phyloP scores from a whole-genome alignment of 2,113 vertebrate genomes.

The Microtus richardsoni region DNA sequence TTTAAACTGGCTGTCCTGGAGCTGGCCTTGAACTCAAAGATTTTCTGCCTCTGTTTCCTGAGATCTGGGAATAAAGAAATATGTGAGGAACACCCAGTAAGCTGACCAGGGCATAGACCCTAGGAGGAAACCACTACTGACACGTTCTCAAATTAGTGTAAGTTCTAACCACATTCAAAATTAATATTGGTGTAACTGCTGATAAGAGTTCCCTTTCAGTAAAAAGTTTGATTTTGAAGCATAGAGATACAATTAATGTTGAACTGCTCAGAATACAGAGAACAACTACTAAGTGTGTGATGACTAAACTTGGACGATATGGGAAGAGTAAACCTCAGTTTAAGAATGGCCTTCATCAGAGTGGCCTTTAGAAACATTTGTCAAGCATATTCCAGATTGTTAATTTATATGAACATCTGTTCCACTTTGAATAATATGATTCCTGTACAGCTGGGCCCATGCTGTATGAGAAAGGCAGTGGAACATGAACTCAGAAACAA shows the following conservation, averaged over 20 bases:
- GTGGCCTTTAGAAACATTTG: neutral
- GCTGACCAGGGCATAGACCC: neutral
- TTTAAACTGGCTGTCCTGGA: neutral
- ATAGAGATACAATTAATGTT: neutral
- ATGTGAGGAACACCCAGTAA: neutral
- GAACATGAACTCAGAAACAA: neutral
- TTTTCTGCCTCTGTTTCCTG: neutral
- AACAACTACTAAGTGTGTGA: neutral
- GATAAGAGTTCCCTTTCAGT: neutral
- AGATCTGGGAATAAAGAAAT: neutral
- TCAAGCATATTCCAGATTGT: too few relatives aligned
- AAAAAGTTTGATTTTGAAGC: neutral
- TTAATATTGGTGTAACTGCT: neutral
- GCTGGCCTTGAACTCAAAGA: neutral
- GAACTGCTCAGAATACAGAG: neutral
- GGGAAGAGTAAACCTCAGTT: neutral
- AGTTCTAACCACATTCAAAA: neutral
- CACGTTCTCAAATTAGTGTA: neutral
- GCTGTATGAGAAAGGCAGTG: neutral
- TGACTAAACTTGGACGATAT: neutral
- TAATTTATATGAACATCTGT: neutral
- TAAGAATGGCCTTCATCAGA: neutral
- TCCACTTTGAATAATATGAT: neutral
- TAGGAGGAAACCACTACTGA: neutral
- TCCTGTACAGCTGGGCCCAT: neutral